Evolutionary conservation across 35 echinoderm and acorn worm genomes (phyloP), one percentile per base, ranked within the genome.

Genomic region (Diadema setosum): DNA sequence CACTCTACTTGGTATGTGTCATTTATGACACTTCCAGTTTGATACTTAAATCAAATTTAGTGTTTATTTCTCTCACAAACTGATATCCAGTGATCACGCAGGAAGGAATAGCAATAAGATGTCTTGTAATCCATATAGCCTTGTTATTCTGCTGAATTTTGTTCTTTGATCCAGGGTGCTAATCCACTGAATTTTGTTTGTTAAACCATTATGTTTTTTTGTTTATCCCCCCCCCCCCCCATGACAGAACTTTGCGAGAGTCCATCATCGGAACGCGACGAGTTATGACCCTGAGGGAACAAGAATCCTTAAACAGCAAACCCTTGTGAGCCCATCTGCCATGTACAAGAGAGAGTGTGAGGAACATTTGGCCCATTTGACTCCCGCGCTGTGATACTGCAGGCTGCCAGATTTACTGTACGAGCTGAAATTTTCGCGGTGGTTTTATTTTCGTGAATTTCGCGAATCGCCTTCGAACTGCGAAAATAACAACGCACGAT

Each of bases 211-310:
- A 65, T 65, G 61, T 67, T 1, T 67, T 67, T 67, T 34, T 67
- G 12, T 67, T 67, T 67, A 26, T 67, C 63, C 30, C 18, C 63
- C n/a, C n/a, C n/a, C n/a, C n/a, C n/a, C n/a, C n/a, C n/a, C n/a
- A n/a, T n/a, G n/a, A n/a, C n/a, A 67, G 63, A 67, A 27, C 63
- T 67, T 67, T 67, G 63, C 37, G 63, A 67, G 63, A n/a, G 63
- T 67, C 37, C 63, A 33, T 67, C 63, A 33, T 33, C 63, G 4
- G 63, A 16, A 6, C 63, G 37, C 63, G 37, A 26, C 30, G 63
- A 67, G 63, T 67, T 67, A 67, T 67, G 63, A 67, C 63, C 63
- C 63, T 34, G 1, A 32, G 63, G 25, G n/a, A n/a, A n/a, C n/a
- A n/a, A n/a, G n/a, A n/a, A n/a, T n/a, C n/a, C n/a, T n/a, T n/a